Evolutionary conservation across 2,797 vertebrate species (phyloP), one percentile per base, ranked within the genome.

Genomic region (Esox lucius): DNA sequence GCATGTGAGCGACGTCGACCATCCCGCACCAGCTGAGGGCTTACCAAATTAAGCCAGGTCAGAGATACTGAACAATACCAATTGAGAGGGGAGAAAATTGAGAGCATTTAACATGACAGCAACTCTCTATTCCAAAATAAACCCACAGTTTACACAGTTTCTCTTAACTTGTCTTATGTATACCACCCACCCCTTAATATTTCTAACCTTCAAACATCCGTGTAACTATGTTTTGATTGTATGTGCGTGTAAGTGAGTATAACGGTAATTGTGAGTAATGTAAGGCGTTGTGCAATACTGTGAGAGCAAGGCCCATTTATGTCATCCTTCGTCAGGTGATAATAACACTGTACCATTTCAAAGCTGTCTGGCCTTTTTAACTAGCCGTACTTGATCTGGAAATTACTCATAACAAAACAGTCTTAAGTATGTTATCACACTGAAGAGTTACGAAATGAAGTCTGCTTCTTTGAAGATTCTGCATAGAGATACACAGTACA

Each of bases 401-500:
- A 66, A 68, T 86, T 79, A 72, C 51, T 84, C 70, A 79, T 26
- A 51, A 16, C 11, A 64, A 75, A 74, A 56, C 53, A 56, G 53
- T 56, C n/a, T 56, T 48, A 6, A 69, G 56, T 46, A 33, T 35
- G 28, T 5, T 68, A 22, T 19, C 48, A 35, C n/a, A 61, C 35
- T 22, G 26, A 26, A 48, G 46, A 17, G n/a, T 84, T 75, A 82
- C 11, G 78, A 81, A 86, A 85, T 73, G 78, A 13, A 48, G 17
- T 81, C 74, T 53, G 71, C 79, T 81, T 69, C 62, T 69, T 62
- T 0, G 11, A 6, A 33, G 16, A 69, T 9, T 35, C 11, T 46
- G 61, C 61, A 64, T 28, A 24, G 24, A 33, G 15, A 28, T 16
- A 26, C 62, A 31, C 13, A 5, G 11, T 4, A 28, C 26, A 31